Evolutionary conservation across 1,140 invertebrate genomes (phyloP).

Genomic region (Papilio machaon): DNA sequence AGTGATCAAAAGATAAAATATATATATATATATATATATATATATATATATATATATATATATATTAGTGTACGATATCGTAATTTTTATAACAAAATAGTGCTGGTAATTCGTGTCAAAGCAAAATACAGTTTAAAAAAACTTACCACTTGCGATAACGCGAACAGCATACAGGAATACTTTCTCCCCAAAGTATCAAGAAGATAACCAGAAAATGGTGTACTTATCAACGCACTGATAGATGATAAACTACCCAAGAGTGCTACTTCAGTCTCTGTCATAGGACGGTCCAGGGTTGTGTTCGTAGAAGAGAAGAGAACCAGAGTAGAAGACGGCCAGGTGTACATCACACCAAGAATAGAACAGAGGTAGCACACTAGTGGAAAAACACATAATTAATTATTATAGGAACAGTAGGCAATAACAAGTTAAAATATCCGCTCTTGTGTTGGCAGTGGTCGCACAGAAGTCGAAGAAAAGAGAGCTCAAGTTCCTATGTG

Average conservation of each 20-base stretch:
- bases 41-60: too few relatives aligned
- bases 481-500: neutral
- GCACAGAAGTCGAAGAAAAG: neutral
- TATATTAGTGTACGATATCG: too few relatives aligned
- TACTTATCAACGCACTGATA: conserved; percentile 42
- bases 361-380: conserved; percentile 27
- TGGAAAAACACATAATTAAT: neutral
- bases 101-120: neutral
- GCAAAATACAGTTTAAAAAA: neutral
- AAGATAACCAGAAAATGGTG: conserved; percentile 38
- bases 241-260: conserved; percentile 40
- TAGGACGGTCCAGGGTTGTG: conserved; percentile 40
- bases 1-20: too few relatives aligned
- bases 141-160: conserved; percentile 40
- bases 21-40: too few relatives aligned
- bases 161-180: conserved; percentile 39
- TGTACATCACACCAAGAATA: conserved; percentile 40
- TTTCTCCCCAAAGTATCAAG: conserved; percentile 41
- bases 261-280: conserved; percentile 40
- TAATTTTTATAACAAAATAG: too few relatives aligned
- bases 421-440: neutral
- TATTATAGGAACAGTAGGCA: neutral
- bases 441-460: neutral
- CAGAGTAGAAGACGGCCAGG: conserved; percentile 44
- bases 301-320: conserved; percentile 39